Conservation (phyloP, 2,888 invertebrate genomes). For the Pseudococcus longispinus region DNA sequence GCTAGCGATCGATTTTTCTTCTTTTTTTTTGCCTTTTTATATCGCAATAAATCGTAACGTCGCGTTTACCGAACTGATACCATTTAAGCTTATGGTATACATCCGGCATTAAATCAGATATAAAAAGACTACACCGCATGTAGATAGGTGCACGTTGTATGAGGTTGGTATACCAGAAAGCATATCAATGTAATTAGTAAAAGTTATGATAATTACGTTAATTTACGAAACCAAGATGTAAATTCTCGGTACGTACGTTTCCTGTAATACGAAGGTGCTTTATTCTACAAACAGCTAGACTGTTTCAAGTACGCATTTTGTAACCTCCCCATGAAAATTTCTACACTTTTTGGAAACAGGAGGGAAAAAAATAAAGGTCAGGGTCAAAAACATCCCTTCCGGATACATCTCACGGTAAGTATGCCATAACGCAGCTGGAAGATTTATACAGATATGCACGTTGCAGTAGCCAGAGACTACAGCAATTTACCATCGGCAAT, state of each 20-base stretch:
- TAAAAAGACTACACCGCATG: not conserved
- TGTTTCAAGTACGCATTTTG: too few relatives aligned
- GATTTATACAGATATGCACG: constrained; percentile 27
- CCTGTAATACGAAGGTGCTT: not conserved
- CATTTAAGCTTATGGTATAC: not conserved
- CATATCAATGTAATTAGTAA: not conserved
- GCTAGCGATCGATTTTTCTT: constrained; percentile 25
- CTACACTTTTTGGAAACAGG: not conserved
- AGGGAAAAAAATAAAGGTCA: constrained; percentile 1
- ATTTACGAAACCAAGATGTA: not conserved
- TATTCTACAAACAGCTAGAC: too few relatives aligned
- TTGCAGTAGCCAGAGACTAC: constrained; percentile 14
- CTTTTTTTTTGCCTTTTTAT: not conserved
- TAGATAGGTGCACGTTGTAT: not conserved
- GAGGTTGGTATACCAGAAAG: not conserved
- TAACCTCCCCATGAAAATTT: not conserved
- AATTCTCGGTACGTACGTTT: not conserved
- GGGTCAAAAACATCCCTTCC: not conserved
- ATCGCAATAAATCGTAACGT: constrained; percentile 1
- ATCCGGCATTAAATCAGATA: constrained; percentile 14
- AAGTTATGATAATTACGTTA: not conserved
- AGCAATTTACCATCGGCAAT: constrained; percentile 21
- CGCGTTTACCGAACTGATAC: constrained; percentile 8
- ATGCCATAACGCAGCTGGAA: constrained; percentile 28
- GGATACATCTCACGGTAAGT: not conserved